Conservation (phyloP, 2,888 invertebrate species). For the Atrina japonica region DNA sequence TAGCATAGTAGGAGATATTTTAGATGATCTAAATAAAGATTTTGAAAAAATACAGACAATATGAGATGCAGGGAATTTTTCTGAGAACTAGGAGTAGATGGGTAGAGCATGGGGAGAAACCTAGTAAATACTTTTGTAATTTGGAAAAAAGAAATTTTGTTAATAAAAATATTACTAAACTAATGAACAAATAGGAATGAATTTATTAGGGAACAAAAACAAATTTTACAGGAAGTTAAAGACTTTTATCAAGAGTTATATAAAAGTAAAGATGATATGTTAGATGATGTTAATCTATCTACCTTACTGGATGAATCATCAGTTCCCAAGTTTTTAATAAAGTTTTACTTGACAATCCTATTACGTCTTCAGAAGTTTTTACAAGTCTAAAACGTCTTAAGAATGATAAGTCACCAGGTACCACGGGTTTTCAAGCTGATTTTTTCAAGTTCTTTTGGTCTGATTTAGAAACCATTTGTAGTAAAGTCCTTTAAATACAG, state of each 20-base stretch:
- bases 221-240: constrained; percentile 17
- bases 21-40: constrained; percentile 2
- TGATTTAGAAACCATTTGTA: constrained; percentile 1
- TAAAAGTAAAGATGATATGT: background rate
- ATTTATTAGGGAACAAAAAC: constrained; percentile 4
- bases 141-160: constrained; percentile 7
- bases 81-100: constrained; percentile 24
- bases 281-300: constrained; percentile 2
- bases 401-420: constrained; percentile 19
- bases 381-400: constrained; percentile 7
- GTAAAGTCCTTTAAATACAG: constrained; percentile 10
- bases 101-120: constrained; percentile 17
- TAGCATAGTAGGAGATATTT: background rate
- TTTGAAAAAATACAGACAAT: constrained; percentile 15
- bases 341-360: background rate
- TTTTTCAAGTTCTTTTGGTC: constrained; percentile 28
- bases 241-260: constrained; percentile 24
- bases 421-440: constrained; percentile 14
- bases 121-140: background rate
- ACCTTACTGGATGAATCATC: too few species aligned
- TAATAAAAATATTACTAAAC: constrained; percentile 14
- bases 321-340: background rate
- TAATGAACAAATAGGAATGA: constrained; percentile 5
- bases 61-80: constrained; percentile 13
- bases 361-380: constrained; percentile 3